Evolutionary conservation across 2,888 invertebrate genomes (phyloP).

Genomic region (Nemurella pictetii): DNA sequence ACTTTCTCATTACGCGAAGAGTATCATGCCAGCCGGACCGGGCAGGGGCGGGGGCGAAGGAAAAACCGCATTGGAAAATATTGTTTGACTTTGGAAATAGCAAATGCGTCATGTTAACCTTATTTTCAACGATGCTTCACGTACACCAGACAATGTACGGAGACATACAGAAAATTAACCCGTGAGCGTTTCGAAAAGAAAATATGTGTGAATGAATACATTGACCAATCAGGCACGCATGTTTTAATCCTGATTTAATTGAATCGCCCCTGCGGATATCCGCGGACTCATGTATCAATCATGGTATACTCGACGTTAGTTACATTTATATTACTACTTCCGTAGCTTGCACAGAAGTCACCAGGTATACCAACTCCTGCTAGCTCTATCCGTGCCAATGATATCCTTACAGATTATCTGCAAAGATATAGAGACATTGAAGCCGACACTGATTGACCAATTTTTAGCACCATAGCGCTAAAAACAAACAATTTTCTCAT

Average conservation of each 20-base stretch:
- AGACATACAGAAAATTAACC: too few relatives aligned
- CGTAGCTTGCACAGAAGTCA: not conserved
- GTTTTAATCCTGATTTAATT: not conserved
- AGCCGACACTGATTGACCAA: not conserved
- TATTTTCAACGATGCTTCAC: too few relatives aligned
- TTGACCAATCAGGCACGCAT: too few relatives aligned
- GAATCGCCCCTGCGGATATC: not conserved
- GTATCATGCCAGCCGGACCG: too few relatives aligned
- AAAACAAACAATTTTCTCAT: constrained; percentile 41
- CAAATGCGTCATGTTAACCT: too few relatives aligned
- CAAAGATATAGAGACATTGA: not conserved
- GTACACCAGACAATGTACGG: too few relatives aligned
- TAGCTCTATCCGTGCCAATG: not conserved
- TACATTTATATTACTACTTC: not conserved
- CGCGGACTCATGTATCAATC: not conserved
- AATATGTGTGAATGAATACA: too few relatives aligned
- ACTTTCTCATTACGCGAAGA: too few relatives aligned
- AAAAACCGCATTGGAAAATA: too few relatives aligned
- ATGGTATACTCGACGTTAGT: not conserved
- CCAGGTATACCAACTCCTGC: not conserved
- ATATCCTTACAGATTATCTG: not conserved
- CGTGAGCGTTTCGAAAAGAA: too few relatives aligned
- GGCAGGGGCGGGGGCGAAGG: too few relatives aligned
- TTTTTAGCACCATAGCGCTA: constrained; percentile 16
- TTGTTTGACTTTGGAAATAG: too few relatives aligned